These are phyloP conservation scores for Drosophila ezoana DNA, from an alignment of 2,888 invertebrate genomes.

Conservation along the genomic window DNA sequence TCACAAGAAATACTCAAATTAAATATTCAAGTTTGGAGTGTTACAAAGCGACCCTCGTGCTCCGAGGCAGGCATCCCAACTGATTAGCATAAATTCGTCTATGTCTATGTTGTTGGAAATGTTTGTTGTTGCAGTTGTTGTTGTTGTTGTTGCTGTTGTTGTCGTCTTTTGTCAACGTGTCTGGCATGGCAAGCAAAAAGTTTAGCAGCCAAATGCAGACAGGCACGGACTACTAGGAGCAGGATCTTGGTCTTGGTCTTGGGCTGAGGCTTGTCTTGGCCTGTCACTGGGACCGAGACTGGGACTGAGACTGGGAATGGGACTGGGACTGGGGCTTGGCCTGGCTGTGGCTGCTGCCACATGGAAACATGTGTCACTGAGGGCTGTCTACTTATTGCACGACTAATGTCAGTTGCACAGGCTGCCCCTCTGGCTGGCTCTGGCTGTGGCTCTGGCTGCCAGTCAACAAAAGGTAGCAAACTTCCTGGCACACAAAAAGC, in stretches of 20 bases:
- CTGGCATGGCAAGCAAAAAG: slow-evolving; percentile 74
- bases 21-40: slow-evolving; percentile 33
- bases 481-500: slow-evolving; percentile 68
- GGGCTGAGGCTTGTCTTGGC: slow-evolving; percentile 20
- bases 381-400: slow-evolving; percentile 79
- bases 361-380: slow-evolving; percentile 78
- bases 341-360: slow-evolving; percentile 38
- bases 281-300: not conserved
- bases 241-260: slow-evolving; percentile 45
- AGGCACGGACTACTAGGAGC: slow-evolving; percentile 42
- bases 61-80: slow-evolving; percentile 55
- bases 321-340: slow-evolving; percentile 26
- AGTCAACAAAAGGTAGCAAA: slow-evolving; percentile 75
- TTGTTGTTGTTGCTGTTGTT: slow-evolving; percentile 13
- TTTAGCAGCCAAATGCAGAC: slow-evolving; percentile 58
- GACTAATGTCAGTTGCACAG: slow-evolving; percentile 76
- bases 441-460: slow-evolving; percentile 20
- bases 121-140: slow-evolving; percentile 24
- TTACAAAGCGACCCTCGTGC: slow-evolving; percentile 37
- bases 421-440: slow-evolving; percentile 16
- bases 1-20: slow-evolving; percentile 22
- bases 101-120: slow-evolving; percentile 63
- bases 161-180: slow-evolving; percentile 79
- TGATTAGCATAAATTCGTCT: slow-evolving; percentile 81
- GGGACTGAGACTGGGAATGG: not conserved